Evolutionary conservation across 2,888 invertebrate genomes (phyloP).

Genomic region (Coenonympha arcania): DNA sequence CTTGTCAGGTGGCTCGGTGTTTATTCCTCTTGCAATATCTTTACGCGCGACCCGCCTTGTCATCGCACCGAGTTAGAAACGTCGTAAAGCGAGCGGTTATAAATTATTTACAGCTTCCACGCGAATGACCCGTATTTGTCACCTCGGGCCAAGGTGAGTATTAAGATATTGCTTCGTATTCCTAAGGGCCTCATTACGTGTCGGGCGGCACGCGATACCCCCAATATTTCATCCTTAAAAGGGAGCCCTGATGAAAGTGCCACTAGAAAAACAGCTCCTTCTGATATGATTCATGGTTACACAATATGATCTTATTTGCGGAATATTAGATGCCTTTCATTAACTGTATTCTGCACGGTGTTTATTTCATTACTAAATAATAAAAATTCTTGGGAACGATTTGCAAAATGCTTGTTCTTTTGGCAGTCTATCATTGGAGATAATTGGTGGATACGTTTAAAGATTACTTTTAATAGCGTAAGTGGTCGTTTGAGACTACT

Average conservation of each 20-base stretch:
- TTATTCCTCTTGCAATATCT: slow-evolving; percentile 47
- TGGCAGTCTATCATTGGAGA: slow-evolving; percentile 65
- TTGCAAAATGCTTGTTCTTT: slow-evolving; percentile 60
- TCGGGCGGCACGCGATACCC: slow-evolving; percentile 55
- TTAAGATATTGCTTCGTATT: slow-evolving; percentile 72
- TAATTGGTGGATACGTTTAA: slow-evolving; percentile 67
- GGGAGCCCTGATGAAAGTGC: slow-evolving; percentile 21
- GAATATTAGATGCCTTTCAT: slow-evolving; percentile 12
- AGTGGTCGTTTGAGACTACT: slow-evolving; percentile 46
- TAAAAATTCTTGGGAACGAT: too few species aligned
- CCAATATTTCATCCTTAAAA: slow-evolving; percentile 63
- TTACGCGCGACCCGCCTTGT: slow-evolving; percentile 46
- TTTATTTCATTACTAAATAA: slow-evolving; percentile 65
- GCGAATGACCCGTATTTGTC: slow-evolving; percentile 67
- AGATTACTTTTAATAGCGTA: slow-evolving; percentile 66
- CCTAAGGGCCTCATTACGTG: slow-evolving; percentile 68
- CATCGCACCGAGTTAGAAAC: slow-evolving; percentile 49
- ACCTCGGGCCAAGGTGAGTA: slow-evolving; percentile 60
- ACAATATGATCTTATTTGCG: slow-evolving; percentile 32
- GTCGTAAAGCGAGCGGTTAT: slow-evolving; percentile 59
- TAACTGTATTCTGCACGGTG: slow-evolving; percentile 39
- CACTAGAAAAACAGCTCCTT: slow-evolving; percentile 18
- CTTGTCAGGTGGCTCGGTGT: slow-evolving; percentile 22
- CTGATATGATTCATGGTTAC: slow-evolving; percentile 13
- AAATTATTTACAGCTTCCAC: slow-evolving; percentile 69